Percentiles rank a stretch among this genome's conserved stretches.
Evolutionary conservation across 2,888 invertebrate genomes (phyloP).

Genomic region (Microctonus brassicae): DNA sequence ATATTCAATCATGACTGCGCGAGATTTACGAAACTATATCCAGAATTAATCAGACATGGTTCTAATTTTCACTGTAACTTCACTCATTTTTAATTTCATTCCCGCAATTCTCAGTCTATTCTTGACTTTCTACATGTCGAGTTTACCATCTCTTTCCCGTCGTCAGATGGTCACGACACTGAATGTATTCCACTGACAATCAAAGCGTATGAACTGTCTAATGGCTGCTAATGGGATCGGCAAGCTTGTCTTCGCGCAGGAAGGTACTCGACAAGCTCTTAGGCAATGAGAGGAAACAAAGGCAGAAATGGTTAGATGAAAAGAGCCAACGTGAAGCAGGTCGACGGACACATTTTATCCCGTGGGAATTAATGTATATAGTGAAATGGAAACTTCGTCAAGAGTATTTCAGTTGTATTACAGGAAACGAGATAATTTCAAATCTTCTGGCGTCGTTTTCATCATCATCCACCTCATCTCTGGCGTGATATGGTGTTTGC

Average conservation of each 20-base stretch:
- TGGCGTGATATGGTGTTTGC: background rate
- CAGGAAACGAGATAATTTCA: background rate
- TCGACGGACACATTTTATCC: background rate
- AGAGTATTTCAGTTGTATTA: conserved; percentile 12
- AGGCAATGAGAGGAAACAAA: background rate
- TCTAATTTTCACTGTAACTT: no score
- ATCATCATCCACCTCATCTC: background rate
- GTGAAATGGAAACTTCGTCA: conserved; percentile 4
- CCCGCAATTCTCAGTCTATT: background rate
- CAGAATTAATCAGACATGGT: background rate
- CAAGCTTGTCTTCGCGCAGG: conserved; percentile 14
- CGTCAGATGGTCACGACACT: background rate
- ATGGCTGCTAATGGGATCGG: conserved; percentile 28
- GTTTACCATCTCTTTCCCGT: background rate
- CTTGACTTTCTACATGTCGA: background rate
- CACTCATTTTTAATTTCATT: no score
- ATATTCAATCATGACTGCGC: background rate
- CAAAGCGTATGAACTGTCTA: conserved; percentile 22
- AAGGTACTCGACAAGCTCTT: background rate
- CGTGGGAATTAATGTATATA: background rate
- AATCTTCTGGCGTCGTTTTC: background rate
- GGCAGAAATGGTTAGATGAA: background rate
- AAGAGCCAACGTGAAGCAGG: background rate
- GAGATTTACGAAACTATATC: no score
- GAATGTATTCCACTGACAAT: conserved; percentile 15